Percentiles rank a stretch among this genome's conserved stretches.
phyloP scores from a whole-genome alignment of 2,888 invertebrate species.

The Gortyna flavago region DNA sequence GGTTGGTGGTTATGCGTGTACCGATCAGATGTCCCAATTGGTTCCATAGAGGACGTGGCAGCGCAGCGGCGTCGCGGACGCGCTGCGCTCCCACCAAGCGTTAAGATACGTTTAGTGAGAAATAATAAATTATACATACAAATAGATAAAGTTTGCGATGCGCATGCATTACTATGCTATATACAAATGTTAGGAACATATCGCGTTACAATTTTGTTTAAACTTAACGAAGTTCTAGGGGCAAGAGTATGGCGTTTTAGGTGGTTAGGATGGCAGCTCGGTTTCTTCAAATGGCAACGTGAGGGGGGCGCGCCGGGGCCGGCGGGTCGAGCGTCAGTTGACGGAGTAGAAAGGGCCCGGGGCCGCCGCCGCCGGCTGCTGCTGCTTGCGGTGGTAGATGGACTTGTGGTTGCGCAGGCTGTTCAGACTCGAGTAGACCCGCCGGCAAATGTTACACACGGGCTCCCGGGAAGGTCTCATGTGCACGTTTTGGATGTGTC shows the following conservation, averaged over 20 bases:
- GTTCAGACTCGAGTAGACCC: constrained; percentile 97
- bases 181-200: constrained; percentile 90
- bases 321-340: constrained; percentile 83
- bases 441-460: constrained; percentile 97
- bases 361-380: constrained; percentile 86
- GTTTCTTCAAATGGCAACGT: constrained; percentile 85
- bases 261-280: constrained; percentile 88
- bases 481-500: constrained; percentile 97
- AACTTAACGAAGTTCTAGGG: constrained; percentile 87
- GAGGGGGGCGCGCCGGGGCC: constrained; percentile 60
- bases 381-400: constrained; percentile 97
- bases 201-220: constrained; percentile 82
- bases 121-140: constrained; percentile 83
- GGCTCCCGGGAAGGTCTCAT: constrained; percentile 97
- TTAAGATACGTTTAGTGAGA: constrained; percentile 74
- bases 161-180: constrained; percentile 90
- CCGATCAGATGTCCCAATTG: constrained; percentile 90
- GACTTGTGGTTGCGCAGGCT: constrained; percentile 97
- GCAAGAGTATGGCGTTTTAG: constrained; percentile 89
- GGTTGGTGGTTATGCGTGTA: constrained; percentile 90
- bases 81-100: constrained; percentile 79
- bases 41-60: constrained; percentile 83
- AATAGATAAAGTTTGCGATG: constrained; percentile 84
- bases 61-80: constrained; percentile 65
- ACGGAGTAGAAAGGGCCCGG: constrained; percentile 86